Conservation (phyloP, 2,797 vertebrate genomes). For the Etheostoma nigrum region DNA sequence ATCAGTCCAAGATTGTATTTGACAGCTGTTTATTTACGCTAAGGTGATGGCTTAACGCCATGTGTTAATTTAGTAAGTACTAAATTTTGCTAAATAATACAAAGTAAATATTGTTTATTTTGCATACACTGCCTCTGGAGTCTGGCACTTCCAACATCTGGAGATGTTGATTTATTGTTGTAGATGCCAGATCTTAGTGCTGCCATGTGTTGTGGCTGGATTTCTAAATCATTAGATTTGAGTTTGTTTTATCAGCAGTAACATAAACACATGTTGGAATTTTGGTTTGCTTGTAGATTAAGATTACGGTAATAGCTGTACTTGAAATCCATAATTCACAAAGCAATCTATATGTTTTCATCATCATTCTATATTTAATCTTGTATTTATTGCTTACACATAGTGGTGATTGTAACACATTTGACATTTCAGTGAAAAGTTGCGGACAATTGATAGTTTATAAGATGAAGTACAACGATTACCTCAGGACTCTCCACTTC, state of each 20-base stretch:
- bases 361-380: background rate
- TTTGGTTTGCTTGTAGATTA: slow-evolving; percentile 5
- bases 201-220: slow-evolving; percentile 46
- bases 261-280: slow-evolving; percentile 44
- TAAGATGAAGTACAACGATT: background rate
- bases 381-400: background rate
- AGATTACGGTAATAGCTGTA: background rate
- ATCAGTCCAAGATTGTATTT: slow-evolving; percentile 17
- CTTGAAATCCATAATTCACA: background rate
- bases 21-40: slow-evolving; percentile 38
- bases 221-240: slow-evolving; percentile 50
- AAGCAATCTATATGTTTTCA: background rate
- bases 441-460: background rate
- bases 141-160: slow-evolving; percentile 16
- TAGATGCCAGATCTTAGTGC: slow-evolving; percentile 42
- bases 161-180: slow-evolving; percentile 39
- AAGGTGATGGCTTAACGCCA: slow-evolving; percentile 21
- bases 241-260: slow-evolving; percentile 34
- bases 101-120: slow-evolving; percentile 36
- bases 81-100: slow-evolving; percentile 27
- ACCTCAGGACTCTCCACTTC: background rate
- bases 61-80: slow-evolving; percentile 25
- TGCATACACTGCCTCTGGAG: slow-evolving; percentile 16
- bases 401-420: background rate
- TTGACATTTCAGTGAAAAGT: background rate